Evolutionary conservation across 2,888 invertebrate species (phyloP).

Genomic region (Dynastes maya): DNA sequence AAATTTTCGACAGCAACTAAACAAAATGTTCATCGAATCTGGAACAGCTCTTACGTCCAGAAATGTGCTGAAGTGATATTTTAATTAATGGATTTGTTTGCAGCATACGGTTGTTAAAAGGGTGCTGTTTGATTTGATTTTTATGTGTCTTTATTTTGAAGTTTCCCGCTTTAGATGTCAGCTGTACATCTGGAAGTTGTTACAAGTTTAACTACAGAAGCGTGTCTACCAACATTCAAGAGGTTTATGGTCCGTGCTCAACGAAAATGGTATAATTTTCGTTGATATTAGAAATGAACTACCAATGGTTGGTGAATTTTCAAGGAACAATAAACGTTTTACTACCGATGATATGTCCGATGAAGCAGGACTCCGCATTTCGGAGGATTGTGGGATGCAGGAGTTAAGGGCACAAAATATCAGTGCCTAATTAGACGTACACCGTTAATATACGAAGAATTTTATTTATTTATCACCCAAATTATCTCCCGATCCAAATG

Average conservation of each 20-base stretch:
- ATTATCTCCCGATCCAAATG: not conserved
- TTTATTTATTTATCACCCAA: not conserved
- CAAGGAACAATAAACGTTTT: not conserved
- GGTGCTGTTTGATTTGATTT: too few relatives aligned
- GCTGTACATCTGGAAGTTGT: constrained; percentile 52
- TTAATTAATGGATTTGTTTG: too few relatives aligned
- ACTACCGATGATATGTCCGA: not conserved
- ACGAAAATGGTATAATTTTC: constrained; percentile 55
- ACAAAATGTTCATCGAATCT: too few relatives aligned
- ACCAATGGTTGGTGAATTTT: not conserved
- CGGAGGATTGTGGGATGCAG: not conserved
- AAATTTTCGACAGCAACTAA: too few relatives aligned
- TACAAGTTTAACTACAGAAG: constrained; percentile 48
- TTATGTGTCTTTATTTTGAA: too few relatives aligned
- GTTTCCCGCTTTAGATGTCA: too few relatives aligned
- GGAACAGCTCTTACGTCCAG: too few relatives aligned
- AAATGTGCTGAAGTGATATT: too few relatives aligned
- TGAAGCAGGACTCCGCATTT: not conserved
- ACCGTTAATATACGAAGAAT: not conserved
- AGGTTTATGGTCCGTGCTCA: constrained; percentile 51
- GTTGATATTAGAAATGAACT: constrained; percentile 53
- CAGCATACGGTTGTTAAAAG: too few relatives aligned
- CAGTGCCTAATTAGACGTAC: not conserved
- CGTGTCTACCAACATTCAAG: constrained; percentile 46
- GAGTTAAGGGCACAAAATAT: constrained; percentile 7